phyloP scores from a whole-genome alignment of 2,888 invertebrate species.

The Eupelmus urozonus region DNA sequence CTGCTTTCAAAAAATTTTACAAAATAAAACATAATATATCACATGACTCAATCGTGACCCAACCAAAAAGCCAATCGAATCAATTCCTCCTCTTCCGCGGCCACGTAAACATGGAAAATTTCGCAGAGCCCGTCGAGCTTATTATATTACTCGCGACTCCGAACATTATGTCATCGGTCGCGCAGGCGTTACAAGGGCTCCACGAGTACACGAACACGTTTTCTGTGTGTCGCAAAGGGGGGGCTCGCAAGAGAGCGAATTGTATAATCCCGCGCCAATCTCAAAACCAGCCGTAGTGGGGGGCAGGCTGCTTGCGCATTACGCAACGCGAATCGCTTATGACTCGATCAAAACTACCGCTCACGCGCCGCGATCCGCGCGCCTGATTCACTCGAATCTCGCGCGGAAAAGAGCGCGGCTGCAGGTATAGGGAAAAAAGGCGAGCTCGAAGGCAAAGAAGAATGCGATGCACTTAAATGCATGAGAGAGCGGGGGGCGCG shows the following conservation, averaged over 20 bases:
- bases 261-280: slow-evolving; percentile 45
- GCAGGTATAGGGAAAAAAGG: neutral
- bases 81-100: too few species aligned
- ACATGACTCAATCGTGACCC: too few species aligned
- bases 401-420: slow-evolving; percentile 1
- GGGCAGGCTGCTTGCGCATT: too few species aligned
- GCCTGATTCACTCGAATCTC: neutral
- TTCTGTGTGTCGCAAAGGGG: slow-evolving; percentile 39
- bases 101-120: neutral
- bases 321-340: slow-evolving; percentile 30
- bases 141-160: slow-evolving; percentile 29
- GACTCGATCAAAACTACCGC: neutral
- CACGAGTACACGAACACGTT: neutral
- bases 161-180: slow-evolving; percentile 40
- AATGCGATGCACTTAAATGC: slow-evolving; percentile 43
- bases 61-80: too few species aligned
- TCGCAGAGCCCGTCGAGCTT: neutral
- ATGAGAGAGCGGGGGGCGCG: too few species aligned
- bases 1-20: too few species aligned
- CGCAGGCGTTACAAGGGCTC: slow-evolving; percentile 8
- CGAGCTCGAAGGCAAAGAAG: slow-evolving; percentile 12
- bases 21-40: too few species aligned
- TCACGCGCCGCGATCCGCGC: too few species aligned
- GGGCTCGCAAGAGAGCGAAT: slow-evolving; percentile 41
- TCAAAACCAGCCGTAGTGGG: too few species aligned